These are phyloP conservation scores for Taphrorychus bicolor DNA, from an alignment of 2,888 invertebrate species.

Conservation along the genomic window DNA sequence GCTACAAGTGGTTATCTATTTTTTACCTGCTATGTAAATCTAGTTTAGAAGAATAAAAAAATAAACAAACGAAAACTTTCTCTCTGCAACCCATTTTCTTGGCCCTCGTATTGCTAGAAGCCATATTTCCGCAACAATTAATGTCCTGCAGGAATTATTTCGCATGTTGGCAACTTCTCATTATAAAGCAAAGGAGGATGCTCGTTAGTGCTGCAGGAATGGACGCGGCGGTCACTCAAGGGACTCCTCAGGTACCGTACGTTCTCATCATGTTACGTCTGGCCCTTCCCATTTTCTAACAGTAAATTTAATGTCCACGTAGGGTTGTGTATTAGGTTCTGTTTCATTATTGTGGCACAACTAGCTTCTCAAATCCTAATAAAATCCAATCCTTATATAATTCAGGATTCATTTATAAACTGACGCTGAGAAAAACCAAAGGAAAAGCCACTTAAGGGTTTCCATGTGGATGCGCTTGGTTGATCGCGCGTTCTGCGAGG, in stretches of 20 bases:
- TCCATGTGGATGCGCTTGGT: conserved; percentile 52
- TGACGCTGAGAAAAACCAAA: conserved; percentile 52
- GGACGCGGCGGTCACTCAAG: conserved; percentile 55
- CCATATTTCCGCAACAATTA: conserved; percentile 4
- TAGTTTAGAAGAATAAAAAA: no score
- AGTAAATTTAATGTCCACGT: conserved; percentile 34
- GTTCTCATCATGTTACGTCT: conserved; percentile 53
- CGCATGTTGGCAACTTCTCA: conserved; percentile 34
- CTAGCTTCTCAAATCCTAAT: not conserved
- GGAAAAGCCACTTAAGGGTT: conserved; percentile 55
- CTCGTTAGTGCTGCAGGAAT: conserved; percentile 57
- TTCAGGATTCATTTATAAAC: conserved; percentile 50
- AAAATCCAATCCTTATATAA: conserved; percentile 49
- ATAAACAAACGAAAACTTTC: no score
- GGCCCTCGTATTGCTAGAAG: not conserved
- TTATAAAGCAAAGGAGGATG: conserved; percentile 49
- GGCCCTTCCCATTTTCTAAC: conserved; percentile 39
- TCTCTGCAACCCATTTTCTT: no score
- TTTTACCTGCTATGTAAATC: no score
- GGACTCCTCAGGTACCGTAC: conserved; percentile 57
- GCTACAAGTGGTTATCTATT: no score
- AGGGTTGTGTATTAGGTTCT: conserved; percentile 41
- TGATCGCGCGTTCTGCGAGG: conserved; percentile 46
- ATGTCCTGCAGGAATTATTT: conserved; percentile 29
- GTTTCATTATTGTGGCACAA: conserved; percentile 9